Conservation (phyloP, 2,888 invertebrate genomes). For the Nowickia ferox region DNA sequence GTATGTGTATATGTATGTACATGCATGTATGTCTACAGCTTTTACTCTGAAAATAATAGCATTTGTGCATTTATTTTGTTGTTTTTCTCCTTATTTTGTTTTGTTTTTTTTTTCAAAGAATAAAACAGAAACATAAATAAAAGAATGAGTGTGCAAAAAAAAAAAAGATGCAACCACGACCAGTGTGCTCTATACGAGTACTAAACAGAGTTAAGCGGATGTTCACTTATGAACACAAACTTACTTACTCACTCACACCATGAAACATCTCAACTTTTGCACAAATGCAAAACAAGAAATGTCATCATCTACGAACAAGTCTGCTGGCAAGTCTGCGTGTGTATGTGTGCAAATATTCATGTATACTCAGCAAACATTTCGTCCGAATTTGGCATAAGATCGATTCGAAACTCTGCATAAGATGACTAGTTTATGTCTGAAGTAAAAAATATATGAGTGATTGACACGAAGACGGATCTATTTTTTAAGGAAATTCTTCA, state of each 20-base stretch:
- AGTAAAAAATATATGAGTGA: too few species aligned
- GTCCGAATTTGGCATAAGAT: too few species aligned
- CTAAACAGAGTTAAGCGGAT: slow-evolving; percentile 65
- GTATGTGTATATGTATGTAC: not conserved
- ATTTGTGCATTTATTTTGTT: slow-evolving; percentile 56
- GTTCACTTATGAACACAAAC: slow-evolving; percentile 70
- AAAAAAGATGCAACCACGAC: slow-evolving; percentile 52
- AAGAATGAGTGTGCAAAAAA: slow-evolving; percentile 12
- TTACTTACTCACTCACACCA: slow-evolving; percentile 56
- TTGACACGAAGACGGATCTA: too few species aligned
- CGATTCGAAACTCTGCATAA: too few species aligned
- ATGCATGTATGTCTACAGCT: not conserved
- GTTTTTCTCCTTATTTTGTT: slow-evolving; percentile 2
- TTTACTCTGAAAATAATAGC: slow-evolving; percentile 61
- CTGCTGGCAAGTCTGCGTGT: slow-evolving; percentile 8
- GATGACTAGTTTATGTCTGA: too few species aligned
- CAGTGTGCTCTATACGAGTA: slow-evolving; percentile 39
- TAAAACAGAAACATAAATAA: slow-evolving; percentile 32
- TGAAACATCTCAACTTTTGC: slow-evolving; percentile 66
- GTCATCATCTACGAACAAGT: slow-evolving; percentile 57
- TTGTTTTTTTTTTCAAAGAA: slow-evolving; percentile 8
- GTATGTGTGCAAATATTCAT: slow-evolving; percentile 21
- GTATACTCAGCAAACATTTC: not conserved
- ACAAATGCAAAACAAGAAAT: slow-evolving; percentile 69
- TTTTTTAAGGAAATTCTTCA: too few species aligned